phyloP scores from a whole-genome alignment of 2,113 vertebrate species.

The Microtus montanus region DNA sequence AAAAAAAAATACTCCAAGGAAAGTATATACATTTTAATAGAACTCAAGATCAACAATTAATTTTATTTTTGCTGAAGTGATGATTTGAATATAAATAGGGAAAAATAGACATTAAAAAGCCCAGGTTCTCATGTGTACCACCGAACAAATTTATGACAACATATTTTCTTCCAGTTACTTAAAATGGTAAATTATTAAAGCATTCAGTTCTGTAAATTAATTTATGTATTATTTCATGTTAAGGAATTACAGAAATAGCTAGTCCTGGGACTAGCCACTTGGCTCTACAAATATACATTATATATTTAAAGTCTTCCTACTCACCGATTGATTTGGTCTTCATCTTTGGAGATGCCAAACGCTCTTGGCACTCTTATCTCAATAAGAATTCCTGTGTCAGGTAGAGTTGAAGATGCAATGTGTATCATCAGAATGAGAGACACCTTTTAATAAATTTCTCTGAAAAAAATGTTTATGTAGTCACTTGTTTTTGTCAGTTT shows the following conservation, averaged over 20 bases:
- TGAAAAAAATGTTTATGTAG: background rate
- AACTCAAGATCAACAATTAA: conserved; percentile 11
- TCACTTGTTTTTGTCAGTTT: background rate
- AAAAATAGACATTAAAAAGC: background rate
- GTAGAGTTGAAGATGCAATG: background rate
- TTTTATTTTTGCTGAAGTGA: background rate
- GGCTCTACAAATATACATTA: accelerated
- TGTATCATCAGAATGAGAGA: background rate
- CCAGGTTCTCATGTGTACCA: background rate
- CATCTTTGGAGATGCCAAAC: background rate
- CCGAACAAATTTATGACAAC: background rate
- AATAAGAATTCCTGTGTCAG: no score
- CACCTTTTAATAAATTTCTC: background rate
- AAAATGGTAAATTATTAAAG: background rate
- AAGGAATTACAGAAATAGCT: background rate
- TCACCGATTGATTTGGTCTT: background rate
- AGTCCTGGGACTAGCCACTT: background rate
- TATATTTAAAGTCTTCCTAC: background rate
- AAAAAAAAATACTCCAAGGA: background rate
- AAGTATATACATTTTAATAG: background rate
- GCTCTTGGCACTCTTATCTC: accelerated
- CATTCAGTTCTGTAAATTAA: background rate
- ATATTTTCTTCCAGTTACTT: background rate
- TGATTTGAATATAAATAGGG: conserved; percentile 20
- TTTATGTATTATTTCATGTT: background rate